A percentile compares a stretch with the other conserved stretches of the same genome.
Evolutionary conservation across 2,113 vertebrate genomes (phyloP).

Genomic region (Apodemus speciosus): DNA sequence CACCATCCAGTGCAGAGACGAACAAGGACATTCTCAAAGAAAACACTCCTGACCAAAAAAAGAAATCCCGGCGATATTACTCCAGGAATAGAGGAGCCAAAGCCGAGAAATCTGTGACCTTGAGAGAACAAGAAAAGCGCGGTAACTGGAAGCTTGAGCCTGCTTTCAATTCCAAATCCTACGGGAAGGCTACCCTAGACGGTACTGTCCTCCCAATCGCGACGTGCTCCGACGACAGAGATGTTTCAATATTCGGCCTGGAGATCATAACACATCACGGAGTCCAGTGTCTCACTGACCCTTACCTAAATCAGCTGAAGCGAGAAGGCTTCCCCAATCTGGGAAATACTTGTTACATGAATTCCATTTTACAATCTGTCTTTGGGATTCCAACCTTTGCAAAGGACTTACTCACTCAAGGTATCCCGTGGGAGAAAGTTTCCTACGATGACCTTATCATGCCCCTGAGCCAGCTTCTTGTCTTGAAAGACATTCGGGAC

Average conservation of each 20-base stretch:
- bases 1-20: fast-evolving
- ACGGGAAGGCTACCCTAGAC: background rate
- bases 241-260: background rate
- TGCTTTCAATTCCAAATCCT: background rate
- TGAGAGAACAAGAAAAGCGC: background rate
- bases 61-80: background rate
- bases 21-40: background rate
- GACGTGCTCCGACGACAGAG: background rate
- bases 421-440: slow-evolving; percentile 92
- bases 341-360: slow-evolving; percentile 98
- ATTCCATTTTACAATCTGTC: slow-evolving; percentile 94
- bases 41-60: background rate
- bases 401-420: slow-evolving; percentile 92
- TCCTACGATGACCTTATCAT: slow-evolving; percentile 91
- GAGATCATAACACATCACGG: fast-evolving
- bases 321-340: slow-evolving; percentile 91
- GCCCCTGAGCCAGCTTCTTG: slow-evolving; percentile 93
- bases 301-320: background rate
- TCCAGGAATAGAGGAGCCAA: background rate
- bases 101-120: background rate
- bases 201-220: slow-evolving; percentile 42
- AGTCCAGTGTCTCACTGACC: background rate
- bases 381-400: slow-evolving; percentile 95
- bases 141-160: background rate
- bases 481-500: slow-evolving; percentile 92